Conservation (phyloP, 2,113 vertebrate genomes). For the Prionailurus viverrinus region DNA sequence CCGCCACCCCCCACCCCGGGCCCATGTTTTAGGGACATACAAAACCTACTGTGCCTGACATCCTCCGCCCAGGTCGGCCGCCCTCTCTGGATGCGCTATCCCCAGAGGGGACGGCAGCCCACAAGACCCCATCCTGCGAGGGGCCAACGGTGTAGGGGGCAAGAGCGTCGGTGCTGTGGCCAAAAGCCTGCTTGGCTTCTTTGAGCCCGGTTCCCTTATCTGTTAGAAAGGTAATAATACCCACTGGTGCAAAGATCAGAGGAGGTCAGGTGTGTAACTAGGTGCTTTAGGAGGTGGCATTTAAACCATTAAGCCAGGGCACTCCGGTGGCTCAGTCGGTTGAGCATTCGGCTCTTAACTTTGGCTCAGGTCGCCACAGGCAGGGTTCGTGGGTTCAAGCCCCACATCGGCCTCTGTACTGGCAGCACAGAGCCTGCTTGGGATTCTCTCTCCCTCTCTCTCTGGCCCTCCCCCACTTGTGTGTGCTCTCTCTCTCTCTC, state of each 20-base stretch:
- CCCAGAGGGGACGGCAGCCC: background rate
- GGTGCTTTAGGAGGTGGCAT: background rate
- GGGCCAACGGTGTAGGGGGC: rapidly evolving
- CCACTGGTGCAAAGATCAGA: background rate
- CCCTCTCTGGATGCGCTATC: background rate
- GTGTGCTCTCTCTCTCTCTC: no score
- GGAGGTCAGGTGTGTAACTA: background rate
- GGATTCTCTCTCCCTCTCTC: no score
- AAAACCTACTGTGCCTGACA: background rate
- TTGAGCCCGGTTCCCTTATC: background rate
- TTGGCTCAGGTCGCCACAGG: no score
- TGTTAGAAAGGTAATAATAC: background rate
- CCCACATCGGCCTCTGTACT: no score
- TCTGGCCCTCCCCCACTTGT: no score
- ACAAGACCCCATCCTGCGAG: background rate
- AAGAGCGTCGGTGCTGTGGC: background rate
- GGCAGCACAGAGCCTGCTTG: no score
- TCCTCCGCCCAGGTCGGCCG: background rate
- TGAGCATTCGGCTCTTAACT: no score
- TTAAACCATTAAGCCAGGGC: background rate
- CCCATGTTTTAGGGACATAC: background rate
- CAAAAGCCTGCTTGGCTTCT: background rate
- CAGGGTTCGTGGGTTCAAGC: no score
- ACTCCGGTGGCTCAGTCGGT: no score
- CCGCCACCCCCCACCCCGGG: rapidly evolving